Evolutionary conservation across 2,797 vertebrate species (phyloP).

Genomic region (Parauchenoglanis ngamensis): DNA sequence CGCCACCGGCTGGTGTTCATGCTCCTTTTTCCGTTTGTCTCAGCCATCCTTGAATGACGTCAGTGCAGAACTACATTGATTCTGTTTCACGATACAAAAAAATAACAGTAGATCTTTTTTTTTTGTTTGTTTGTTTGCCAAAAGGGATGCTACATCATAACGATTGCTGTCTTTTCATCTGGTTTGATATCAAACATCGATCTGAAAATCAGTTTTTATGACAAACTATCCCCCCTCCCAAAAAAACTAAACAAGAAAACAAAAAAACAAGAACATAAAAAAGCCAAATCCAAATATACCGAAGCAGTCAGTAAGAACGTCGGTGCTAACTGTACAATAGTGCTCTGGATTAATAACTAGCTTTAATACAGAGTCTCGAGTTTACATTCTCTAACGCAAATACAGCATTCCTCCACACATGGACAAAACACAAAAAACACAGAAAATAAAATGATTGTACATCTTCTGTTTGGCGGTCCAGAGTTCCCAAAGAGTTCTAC

Average conservation of each 20-base stretch:
- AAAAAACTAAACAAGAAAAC: not conserved
- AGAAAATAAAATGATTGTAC: constrained; percentile 85
- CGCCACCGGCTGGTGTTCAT: constrained; percentile 33
- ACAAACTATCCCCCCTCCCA: constrained; percentile 19
- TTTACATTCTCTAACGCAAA: constrained; percentile 87
- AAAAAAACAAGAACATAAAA: constrained; percentile 1
- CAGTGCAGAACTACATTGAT: constrained; percentile 34
- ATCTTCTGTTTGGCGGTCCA: constrained; percentile 74
- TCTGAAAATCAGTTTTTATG: constrained; percentile 47
- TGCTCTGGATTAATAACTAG: constrained; percentile 81
- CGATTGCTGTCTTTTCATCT: constrained; percentile 71
- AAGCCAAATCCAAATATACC: constrained; percentile 62
- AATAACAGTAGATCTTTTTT: constrained; percentile 36
- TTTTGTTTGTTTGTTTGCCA: constrained; percentile 53
- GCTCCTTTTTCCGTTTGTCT: constrained; percentile 27
- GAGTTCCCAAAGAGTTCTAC: constrained; percentile 56
- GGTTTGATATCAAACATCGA: constrained; percentile 40
- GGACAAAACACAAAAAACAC: constrained; percentile 84
- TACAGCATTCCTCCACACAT: constrained; percentile 84
- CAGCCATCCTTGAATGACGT: constrained; percentile 40
- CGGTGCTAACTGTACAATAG: constrained; percentile 88
- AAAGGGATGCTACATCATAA: constrained; percentile 74
- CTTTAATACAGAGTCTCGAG: constrained; percentile 76
- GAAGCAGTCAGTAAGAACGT: constrained; percentile 76
- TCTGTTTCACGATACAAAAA: constrained; percentile 46